Evolutionary conservation across 2,113 vertebrate genomes (phyloP), one percentile per base, ranked within the genome.

Genomic region (Oxyura jamaicensis): DNA sequence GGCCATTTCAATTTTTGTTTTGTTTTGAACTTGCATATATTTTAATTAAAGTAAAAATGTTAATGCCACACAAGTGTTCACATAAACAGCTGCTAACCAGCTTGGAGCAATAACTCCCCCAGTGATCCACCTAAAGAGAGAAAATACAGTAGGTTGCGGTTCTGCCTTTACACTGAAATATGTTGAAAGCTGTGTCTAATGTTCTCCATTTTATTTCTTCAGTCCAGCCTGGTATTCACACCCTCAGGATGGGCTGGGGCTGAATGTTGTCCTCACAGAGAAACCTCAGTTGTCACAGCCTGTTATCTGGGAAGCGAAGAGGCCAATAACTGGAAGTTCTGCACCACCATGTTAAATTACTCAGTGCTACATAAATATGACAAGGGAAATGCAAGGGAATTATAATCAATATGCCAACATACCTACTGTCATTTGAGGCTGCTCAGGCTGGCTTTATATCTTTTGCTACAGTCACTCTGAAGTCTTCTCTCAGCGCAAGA

Each of bases 321-420:
- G 52, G 48, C 7, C 20, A 26, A 21, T 3, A 68, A 17, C 10
- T 8, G 31, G 23, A 48, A 88, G 29, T 50, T 73, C 41, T 59
- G 62, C 36, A n/a, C 46, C 59, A 4, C 31, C 12, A 1, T 2
- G 23, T 28, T 59, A 41, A 48, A 31, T 4, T 41, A 28, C 31
- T 31, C 16, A 31, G 36, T 1, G 16, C 44, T 72, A 7, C 13
- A 0, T 3, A 28, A 35, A 48, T 4, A 13, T 0, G 23, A 20
- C 11, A 56, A 41, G 33, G 19, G 36, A 72, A 55, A 48, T 29
- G 50, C 3, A 42, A 31, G 23, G 50, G 13, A 59, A 11, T 8
- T 28, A 59, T 41, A 42, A 26, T 29, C 20, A 11, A 18, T 15
- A 31, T 55, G 18, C 42, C 36, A 60, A 4, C 11, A 6, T 6